Percentiles rank a stretch among this genome's conserved stretches.
These are phyloP conservation scores for Tadarida brasiliensis DNA, from an alignment of 2,797 vertebrate species.

Conservation along the genomic window DNA sequence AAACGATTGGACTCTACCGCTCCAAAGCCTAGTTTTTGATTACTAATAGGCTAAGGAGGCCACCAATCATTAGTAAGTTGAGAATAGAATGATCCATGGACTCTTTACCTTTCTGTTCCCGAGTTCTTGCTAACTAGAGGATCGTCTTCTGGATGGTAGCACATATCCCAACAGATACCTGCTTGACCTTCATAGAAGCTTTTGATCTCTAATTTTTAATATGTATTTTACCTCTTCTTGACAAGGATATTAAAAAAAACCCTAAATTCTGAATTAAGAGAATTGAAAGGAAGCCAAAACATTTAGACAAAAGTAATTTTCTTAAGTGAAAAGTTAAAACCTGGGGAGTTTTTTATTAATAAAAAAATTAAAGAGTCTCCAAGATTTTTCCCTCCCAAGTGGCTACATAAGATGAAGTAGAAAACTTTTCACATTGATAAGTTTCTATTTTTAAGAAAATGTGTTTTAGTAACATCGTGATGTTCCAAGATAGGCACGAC, in stretches of 20 bases:
- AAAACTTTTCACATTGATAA: not conserved
- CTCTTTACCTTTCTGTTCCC: not conserved
- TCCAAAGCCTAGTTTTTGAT: not conserved
- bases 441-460: not conserved
- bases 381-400: not conserved
- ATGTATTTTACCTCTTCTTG: constrained; percentile 2
- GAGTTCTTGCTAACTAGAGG: not conserved
- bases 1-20: not conserved
- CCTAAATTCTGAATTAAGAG: not conserved
- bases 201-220: not conserved
- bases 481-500: not conserved
- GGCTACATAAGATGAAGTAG: not conserved
- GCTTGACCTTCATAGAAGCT: not conserved
- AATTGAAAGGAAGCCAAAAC: not conserved
- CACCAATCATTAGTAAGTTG: not conserved
- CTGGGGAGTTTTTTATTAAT: not conserved
- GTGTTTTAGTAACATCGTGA: not conserved
- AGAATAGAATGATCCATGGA: not conserved
- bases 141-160: not conserved
- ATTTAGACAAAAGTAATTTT: constrained; percentile 50
- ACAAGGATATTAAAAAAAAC: not conserved
- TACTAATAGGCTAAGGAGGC: not conserved
- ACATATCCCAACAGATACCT: not conserved
- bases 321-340: constrained; percentile 38
- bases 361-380: constrained; percentile 44